Conservation (phyloP, 1,140 invertebrate species). For the Elymnias hypermnestra region DNA sequence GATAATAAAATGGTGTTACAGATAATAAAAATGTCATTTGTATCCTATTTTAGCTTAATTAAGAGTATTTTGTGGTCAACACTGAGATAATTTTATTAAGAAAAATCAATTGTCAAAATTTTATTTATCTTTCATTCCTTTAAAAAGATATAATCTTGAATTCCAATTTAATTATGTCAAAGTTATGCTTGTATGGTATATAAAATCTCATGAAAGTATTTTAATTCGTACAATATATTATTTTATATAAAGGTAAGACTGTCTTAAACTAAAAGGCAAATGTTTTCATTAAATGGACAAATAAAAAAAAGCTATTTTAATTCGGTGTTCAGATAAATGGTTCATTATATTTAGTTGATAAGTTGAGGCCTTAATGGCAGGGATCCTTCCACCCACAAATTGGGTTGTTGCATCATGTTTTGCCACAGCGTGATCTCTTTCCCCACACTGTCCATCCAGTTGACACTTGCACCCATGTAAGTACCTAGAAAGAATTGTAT, state of each 20-base stretch:
- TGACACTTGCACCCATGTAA: conserved; percentile 89
- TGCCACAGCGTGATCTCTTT: conserved; percentile 95
- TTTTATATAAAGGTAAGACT: too few species aligned
- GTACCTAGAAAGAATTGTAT: conserved; percentile 79
- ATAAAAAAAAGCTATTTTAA: background rate
- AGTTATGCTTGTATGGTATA: too few species aligned
- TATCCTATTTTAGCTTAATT: background rate
- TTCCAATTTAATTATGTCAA: too few species aligned
- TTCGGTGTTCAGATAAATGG: conserved; percentile 7
- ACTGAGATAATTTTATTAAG: conserved; percentile 8
- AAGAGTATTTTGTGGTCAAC: conserved; percentile 10
- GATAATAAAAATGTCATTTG: background rate
- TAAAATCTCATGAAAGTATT: too few species aligned
- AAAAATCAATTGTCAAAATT: too few species aligned
- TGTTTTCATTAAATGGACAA: too few species aligned
- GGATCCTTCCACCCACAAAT: conserved; percentile 96
- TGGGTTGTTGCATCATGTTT: conserved; percentile 93
- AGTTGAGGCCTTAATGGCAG: conserved; percentile 88
- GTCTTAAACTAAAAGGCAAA: too few species aligned
- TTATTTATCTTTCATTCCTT: too few species aligned
- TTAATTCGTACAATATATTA: too few species aligned
- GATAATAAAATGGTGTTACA: conserved; percentile 4
- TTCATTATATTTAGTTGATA: conserved; percentile 72
- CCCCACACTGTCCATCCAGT: conserved; percentile 96
- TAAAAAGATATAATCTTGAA: too few species aligned